Evolutionary conservation across 2,113 vertebrate species (phyloP).

Genomic region (Felis chaus): DNA sequence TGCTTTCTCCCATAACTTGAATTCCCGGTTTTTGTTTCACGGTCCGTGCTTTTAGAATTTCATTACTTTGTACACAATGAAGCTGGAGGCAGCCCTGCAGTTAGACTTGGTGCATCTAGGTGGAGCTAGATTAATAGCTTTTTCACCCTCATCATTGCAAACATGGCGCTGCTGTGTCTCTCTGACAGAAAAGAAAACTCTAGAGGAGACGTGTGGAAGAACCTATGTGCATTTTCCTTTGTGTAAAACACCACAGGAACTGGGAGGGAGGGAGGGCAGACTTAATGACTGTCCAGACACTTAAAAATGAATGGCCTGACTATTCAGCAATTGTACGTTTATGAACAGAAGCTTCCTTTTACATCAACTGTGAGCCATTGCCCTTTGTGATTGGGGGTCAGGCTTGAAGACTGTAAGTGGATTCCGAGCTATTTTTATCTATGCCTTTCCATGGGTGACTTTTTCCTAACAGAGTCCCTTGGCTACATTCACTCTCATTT

Average conservation of each 20-base stretch:
- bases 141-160: slow-evolving; percentile 44
- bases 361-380: not conserved
- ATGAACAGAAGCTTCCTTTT: slow-evolving; percentile 41
- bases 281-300: slow-evolving; percentile 8
- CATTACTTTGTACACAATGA: slow-evolving; percentile 20
- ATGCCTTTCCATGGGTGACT: not conserved
- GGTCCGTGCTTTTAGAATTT: not conserved
- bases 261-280: not conserved
- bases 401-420: slow-evolving; percentile 9
- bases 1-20: slow-evolving; percentile 40
- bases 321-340: slow-evolving; percentile 24
- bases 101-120: slow-evolving; percentile 69
- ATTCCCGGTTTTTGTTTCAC: slow-evolving; percentile 29
- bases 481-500: slow-evolving; percentile 30
- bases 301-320: slow-evolving; percentile 36
- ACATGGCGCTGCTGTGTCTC: not conserved
- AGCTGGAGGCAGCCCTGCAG: slow-evolving; percentile 58
- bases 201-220: not conserved
- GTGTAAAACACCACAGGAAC: slow-evolving; percentile 21
- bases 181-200: not conserved
- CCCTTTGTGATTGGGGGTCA: slow-evolving; percentile 12
- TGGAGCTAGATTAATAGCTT: slow-evolving; percentile 77
- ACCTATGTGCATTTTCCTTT: slow-evolving; percentile 30
- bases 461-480: slow-evolving; percentile 17
- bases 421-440: slow-evolving; percentile 45